A percentile compares a stretch with the other conserved stretches of the same genome.
Conservation (phyloP, 2,888 invertebrate species). For the Aleiodes alternator region DNA sequence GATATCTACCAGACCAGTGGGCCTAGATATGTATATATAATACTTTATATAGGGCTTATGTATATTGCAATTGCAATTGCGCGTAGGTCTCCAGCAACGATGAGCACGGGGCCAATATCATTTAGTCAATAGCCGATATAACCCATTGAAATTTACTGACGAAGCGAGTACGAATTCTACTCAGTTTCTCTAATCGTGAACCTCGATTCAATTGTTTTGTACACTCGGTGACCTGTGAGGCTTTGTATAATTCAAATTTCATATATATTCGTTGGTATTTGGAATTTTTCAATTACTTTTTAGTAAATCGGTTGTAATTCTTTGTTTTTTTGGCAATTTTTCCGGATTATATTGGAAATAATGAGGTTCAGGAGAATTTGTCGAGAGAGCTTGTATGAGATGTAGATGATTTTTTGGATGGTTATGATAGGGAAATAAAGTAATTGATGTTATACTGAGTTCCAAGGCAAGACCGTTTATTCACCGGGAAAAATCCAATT, state of each 20-base stretch:
- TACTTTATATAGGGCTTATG: neutral
- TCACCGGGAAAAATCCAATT: no score
- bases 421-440: no score
- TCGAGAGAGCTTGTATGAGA: no score
- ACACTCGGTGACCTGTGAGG: neutral
- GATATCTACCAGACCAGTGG: conserved; percentile 11
- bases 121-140: conserved; percentile 38
- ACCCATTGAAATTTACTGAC: conserved; percentile 47
- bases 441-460: no score
- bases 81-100: no score
- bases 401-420: no score
- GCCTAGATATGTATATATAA: conserved; percentile 8
- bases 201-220: neutral
- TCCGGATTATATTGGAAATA: no score
- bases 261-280: neutral
- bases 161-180: conserved; percentile 1
- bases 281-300: neutral
- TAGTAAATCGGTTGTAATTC: no score
- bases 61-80: no score
- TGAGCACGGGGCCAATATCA: neutral
- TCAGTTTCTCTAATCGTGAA: neutral
- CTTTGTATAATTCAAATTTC: neutral
- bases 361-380: no score
- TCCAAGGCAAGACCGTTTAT: no score
- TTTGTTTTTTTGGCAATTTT: no score